Percentiles rank a stretch among this genome's conserved stretches.
These are phyloP conservation scores for Harpalus rufipes DNA, from an alignment of 2,888 invertebrate species.

Conservation along the genomic window DNA sequence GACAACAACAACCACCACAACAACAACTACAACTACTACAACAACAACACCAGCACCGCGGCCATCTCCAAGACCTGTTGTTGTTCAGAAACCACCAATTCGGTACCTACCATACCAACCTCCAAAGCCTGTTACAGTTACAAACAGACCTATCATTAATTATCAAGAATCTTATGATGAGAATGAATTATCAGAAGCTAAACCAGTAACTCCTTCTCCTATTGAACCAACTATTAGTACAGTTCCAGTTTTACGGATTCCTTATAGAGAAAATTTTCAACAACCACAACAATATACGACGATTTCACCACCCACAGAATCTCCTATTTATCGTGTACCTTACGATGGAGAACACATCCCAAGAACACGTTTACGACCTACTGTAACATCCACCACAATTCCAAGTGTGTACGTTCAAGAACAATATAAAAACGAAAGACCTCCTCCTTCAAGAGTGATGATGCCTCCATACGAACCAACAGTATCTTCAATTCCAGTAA, in stretches of 20 bases:
- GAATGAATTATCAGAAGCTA: constrained; percentile 45
- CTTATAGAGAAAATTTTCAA: constrained; percentile 44
- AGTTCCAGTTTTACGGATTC: constrained; percentile 56
- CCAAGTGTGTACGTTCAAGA: constrained; percentile 54
- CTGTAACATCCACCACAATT: constrained; percentile 64
- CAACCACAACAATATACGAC: constrained; percentile 30
- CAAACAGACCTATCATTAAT: constrained; percentile 17
- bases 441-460: constrained; percentile 66
- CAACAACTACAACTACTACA: constrained; percentile 75
- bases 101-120: constrained; percentile 70
- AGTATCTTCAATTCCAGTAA: constrained; percentile 67
- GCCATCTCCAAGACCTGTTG: constrained; percentile 68
- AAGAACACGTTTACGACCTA: constrained; percentile 58
- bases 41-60: constrained; percentile 71
- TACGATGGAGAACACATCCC: constrained; percentile 53
- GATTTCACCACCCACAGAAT: constrained; percentile 46
- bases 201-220: constrained; percentile 50
- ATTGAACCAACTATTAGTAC: constrained; percentile 53
- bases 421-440: constrained; percentile 54
- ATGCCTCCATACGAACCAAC: constrained; percentile 69
- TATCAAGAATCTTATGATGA: constrained; percentile 52
- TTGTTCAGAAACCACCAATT: constrained; percentile 71
- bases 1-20: constrained; percentile 75
- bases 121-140: background rate
- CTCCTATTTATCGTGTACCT: constrained; percentile 45